Evolutionary conservation across 1,140 invertebrate species (phyloP), one percentile per base, ranked within the genome.

Genomic region (Bombus pyrosoma): DNA sequence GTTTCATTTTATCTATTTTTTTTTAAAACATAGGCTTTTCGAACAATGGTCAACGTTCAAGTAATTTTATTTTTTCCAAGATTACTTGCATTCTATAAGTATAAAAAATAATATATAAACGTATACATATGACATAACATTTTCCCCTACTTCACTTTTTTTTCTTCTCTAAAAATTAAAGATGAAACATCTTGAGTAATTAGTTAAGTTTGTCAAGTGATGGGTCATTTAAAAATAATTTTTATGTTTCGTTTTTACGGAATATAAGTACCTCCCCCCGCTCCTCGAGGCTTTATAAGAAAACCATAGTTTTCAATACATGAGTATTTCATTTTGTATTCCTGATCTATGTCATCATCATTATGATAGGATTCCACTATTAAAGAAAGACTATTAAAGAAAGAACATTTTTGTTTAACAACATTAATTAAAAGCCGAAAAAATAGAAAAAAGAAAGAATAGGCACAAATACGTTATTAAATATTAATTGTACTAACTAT

Each of bases 51-150:
- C n/a, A 34, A 34, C 0, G 5, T 41, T 41, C 28, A 68, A 18
- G 9, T 68, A 18, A 15, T 22, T 32, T 25, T 68, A 37, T 25
- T 37, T 37, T 37, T 68, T 18, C 6, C 32, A 69, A 37, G 6
- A 22, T 37, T 3, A 39, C 22, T 69, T 69, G 34, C 2, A 39
- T 39, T 39, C 4, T n/a, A 9, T 43, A 73, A 18, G 0, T 73
- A 73, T 73, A 32, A 43, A 4, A 22, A 73, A 43, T 28, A 73
- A 73, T 41, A 73, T 32, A 73, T 32, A 72, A 18, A 72, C 69
- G 8, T 41, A 71, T 10, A n/a, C 13, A n/a, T 71, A 41, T 25
- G 9, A 37, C 28, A 71, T 41, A 39, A 15, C 9, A 68, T 15
- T 68, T 68, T 68, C n/a, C 15, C 3, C 8, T 68, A 4, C 8